Evolutionary conservation across 1,140 invertebrate species (phyloP), one percentile per base, ranked within the genome.

Genomic region (Trichomalopsis sarcophagae): DNA sequence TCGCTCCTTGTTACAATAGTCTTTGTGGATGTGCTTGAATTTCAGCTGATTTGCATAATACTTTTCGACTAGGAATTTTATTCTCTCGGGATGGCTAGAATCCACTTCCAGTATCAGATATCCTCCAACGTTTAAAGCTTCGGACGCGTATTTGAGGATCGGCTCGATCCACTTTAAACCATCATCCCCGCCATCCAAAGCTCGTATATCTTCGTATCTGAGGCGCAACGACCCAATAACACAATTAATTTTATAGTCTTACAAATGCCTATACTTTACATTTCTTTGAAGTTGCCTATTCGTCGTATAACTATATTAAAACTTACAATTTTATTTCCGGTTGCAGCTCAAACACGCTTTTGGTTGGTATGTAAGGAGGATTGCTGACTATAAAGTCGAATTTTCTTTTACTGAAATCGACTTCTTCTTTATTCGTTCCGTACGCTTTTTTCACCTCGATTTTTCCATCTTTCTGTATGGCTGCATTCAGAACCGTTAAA

Each of bases 361-460:
- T 91, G 0, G 93, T 93, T 30, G 94, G 93, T 14, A 96, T 92
- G 88, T 96, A 96, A 0, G 95, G 95, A 11, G 95, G 95, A 93
- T 96, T 96, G 62, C 94, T 95, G 66, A 96, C 93, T 30, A 96
- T 94, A 36, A 95, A 88, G 91, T 96, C 95, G 88, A 94, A 95
- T 68, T 68, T 73, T 6, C 69, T 9, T 81, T 90, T 89, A 84
- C 89, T 84, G 7, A 90, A 86, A 47, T 93, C 88, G 6, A 93
- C 88, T 75, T 92, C 87, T 75, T 92, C 83, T 7, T 89, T 85
- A 62, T 90, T 86, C 75, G 89, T 87, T 0, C 85, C 75, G 13
- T 82, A 84, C 6, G 66, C 44, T 2, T 82, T 30, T 2, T 69
- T 68, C n/a, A 66, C 4, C 73, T 88, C 79, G 5, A 92, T 89